Evolutionary conservation across 2,113 vertebrate species (phyloP), one percentile per base, ranked within the genome.

Genomic region (Peromyscus leucopus): DNA sequence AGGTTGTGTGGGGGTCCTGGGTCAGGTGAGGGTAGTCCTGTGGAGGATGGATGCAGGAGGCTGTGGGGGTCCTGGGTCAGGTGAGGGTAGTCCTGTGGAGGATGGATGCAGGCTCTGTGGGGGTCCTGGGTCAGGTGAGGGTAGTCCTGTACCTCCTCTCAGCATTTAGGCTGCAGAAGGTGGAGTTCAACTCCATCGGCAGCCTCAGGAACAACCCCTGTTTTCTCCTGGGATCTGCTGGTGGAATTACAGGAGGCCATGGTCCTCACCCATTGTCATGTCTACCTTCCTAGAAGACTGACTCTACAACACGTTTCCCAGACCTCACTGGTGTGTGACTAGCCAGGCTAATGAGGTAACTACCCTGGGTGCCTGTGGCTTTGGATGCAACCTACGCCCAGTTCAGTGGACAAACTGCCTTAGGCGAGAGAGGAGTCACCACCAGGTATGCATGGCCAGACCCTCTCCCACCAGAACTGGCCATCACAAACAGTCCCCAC

Each of bases 181-280:
- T 0, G 15, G 16, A 0, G 13, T 0, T 8, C 1, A 2, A 33
- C 1, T 11, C 88, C 2, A 33, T 1, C 65, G 2, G 1, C 6
- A 1, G 36, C 69, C 39, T n/a, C 28, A 0, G 26, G 42, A 76
- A 2, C 0, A 13, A 7, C 2, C 5, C 1, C 3, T 48, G 61
- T 24, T 39, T n/a, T 51, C 9, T 3, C 46, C 39, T 6, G 1
- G 19, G n/a, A 55, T 55, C 46, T 36, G 63, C 21, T 22, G 42
- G 15, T 48, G 33, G 33, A 17, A 1, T 48, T 16, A 4, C 13
- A 7, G 1, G 3, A 2, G 1, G 9, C 5, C 0, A 12, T 0
- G 5, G 11, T 36, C 12, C 72, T 79, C 21, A 1, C 0, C 4
- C 13, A 2, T 0, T 15, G 46, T 22, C 0, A 4, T 0, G 24